Conservation (phyloP, 2,797 vertebrate genomes). For the Xiphorhynchus erythropygius region DNA sequence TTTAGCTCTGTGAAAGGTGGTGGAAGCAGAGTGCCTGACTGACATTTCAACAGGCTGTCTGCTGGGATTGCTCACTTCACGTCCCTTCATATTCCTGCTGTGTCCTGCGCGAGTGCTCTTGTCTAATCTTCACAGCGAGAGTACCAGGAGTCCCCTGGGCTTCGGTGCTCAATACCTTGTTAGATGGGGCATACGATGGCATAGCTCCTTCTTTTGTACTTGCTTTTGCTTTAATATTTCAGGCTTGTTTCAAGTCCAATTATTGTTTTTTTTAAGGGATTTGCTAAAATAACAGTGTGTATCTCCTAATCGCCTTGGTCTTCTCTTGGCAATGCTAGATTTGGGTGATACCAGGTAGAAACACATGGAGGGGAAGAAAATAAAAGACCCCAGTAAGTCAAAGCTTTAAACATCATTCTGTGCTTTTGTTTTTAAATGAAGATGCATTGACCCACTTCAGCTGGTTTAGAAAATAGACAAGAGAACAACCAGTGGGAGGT, state of each 20-base stretch:
- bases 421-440: conserved; percentile 24
- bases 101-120: conserved; percentile 77
- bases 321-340: neutral
- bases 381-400: neutral
- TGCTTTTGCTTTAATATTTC: conserved; percentile 25
- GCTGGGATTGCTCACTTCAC: conserved; percentile 72
- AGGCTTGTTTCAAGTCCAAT: neutral
- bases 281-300: neutral
- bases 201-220: neutral
- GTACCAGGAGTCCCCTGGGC: conserved; percentile 81
- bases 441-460: neutral
- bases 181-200: conserved; percentile 72
- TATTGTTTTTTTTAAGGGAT: neutral
- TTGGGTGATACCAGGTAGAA: neutral
- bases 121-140: conserved; percentile 85
- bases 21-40: conserved; percentile 76
- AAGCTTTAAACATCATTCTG: neutral
- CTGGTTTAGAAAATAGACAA: neutral
- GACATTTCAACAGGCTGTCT: conserved; percentile 76
- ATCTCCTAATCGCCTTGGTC: neutral
- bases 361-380: neutral
- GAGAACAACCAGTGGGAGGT: neutral
- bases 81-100: conserved; percentile 59
- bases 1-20: conserved; percentile 85
- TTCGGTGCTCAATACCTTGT: conserved; percentile 84